These are phyloP conservation scores for Euthynnus affinis DNA, from an alignment of 2,797 vertebrate genomes.

Conservation along the genomic window DNA sequence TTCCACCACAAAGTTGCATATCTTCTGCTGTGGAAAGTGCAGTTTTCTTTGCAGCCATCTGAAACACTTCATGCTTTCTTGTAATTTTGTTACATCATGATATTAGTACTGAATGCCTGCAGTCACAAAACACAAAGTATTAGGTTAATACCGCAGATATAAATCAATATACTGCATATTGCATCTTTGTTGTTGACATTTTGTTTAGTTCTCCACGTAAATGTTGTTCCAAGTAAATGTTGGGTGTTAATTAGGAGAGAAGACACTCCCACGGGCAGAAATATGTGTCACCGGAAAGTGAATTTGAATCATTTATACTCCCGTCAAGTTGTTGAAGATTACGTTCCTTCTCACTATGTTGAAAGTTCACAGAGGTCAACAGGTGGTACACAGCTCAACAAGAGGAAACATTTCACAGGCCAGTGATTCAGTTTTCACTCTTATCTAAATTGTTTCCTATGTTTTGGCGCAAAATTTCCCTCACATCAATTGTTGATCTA, in stretches of 20 bases:
- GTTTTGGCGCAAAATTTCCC: not conserved
- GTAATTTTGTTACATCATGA: no score
- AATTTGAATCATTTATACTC: no score
- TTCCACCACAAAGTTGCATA: no score
- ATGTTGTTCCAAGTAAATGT: not conserved
- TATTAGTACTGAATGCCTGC: no score
- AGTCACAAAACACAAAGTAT: no score
- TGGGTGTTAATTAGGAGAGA: not conserved
- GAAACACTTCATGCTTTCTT: no score
- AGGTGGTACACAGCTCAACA: constrained; percentile 1
- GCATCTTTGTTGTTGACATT: not conserved
- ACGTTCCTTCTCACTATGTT: constrained; percentile 10
- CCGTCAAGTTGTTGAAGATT: not conserved
- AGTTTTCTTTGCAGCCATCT: no score
- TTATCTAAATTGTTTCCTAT: not conserved
- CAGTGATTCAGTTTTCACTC: not conserved
- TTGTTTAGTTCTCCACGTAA: not conserved
- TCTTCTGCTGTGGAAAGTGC: no score
- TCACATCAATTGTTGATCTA: not conserved
- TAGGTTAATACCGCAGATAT: no score
- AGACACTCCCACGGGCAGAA: no score
- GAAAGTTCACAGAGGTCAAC: constrained; percentile 18
- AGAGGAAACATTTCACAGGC: not conserved
- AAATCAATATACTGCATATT: no score
- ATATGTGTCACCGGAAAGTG: no score